These are phyloP conservation scores for Athalia circularis DNA, from an alignment of 2,888 invertebrate genomes.

Conservation along the genomic window DNA sequence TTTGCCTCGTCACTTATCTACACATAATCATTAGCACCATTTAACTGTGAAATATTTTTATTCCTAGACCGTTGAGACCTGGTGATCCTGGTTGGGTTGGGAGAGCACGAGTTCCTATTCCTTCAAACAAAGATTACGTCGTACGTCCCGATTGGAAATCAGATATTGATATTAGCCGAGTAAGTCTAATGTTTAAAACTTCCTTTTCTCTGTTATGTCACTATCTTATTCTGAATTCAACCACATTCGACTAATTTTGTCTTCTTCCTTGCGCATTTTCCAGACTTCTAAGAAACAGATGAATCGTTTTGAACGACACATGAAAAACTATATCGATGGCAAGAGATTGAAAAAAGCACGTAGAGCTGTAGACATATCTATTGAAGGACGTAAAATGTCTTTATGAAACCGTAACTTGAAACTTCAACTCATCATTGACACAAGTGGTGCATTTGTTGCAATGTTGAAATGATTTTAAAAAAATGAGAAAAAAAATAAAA, in stretches of 20 bases:
- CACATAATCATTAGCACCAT: not conserved
- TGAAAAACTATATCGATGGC: constrained; percentile 91
- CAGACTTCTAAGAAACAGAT: constrained; percentile 88
- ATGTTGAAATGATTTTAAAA: too few species aligned
- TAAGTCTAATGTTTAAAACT: constrained; percentile 22
- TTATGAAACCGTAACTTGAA: constrained; percentile 75
- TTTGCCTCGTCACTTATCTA: not conserved
- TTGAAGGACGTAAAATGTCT: constrained; percentile 97
- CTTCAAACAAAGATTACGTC: constrained; percentile 97
- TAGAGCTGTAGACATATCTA: constrained; percentile 94
- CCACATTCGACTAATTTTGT: not conserved
- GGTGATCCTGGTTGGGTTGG: constrained; percentile 97
- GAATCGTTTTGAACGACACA: constrained; percentile 93
- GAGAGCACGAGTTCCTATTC: constrained; percentile 94
- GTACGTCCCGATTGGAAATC: constrained; percentile 93
- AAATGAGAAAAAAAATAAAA: too few species aligned
- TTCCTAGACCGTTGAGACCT: constrained; percentile 83
- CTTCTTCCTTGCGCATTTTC: constrained; percentile 60
- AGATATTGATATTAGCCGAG: constrained; percentile 90
- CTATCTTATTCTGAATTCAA: constrained; percentile 25
- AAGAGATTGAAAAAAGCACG: constrained; percentile 87
- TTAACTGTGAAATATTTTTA: not conserved
- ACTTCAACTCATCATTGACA: too few species aligned
- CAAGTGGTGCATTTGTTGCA: too few species aligned
- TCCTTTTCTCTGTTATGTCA: not conserved